These are phyloP conservation scores for Chironex yamaguchii DNA, from an alignment of 30 jellyfish, hydroid and myxozoan genomes.

Conservation along the genomic window DNA sequence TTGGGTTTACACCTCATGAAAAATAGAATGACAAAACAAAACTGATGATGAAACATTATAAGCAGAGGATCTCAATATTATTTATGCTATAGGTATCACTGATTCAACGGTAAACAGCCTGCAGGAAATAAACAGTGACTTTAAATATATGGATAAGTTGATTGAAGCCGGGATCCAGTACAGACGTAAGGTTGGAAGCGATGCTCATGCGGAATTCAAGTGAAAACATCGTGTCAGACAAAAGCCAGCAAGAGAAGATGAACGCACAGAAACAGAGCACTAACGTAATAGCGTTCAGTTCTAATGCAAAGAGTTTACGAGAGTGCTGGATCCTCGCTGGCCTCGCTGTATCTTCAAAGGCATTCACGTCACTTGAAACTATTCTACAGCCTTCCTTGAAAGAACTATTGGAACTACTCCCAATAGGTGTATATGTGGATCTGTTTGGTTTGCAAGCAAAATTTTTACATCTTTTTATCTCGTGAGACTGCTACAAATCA, in stretches of 20 bases:
- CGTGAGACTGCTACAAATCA: too few species aligned
- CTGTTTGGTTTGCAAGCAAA: too few species aligned
- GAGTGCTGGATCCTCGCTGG: constrained; percentile 38
- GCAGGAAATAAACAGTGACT: too few species aligned
- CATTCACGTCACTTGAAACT: too few species aligned
- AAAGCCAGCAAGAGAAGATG: constrained; percentile 19
- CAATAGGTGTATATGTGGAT: too few species aligned
- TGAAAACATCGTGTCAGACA: constrained; percentile 26
- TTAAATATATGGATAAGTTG: too few species aligned
- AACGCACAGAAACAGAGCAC: constrained; percentile 14
- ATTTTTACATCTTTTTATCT: too few species aligned
- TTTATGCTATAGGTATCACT: constrained; percentile 26
- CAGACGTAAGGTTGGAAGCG: constrained; percentile 47
- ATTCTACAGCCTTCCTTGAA: too few species aligned
- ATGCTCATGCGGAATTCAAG: constrained; percentile 27
- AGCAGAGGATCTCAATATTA: constrained; percentile 23
- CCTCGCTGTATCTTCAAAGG: too few species aligned
- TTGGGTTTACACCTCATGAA: constrained; percentile 42
- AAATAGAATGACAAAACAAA: constrained; percentile 20
- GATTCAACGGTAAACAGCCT: constrained; percentile 8
- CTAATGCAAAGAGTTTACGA: constrained; percentile 3
- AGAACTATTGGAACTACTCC: too few species aligned
- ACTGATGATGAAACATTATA: constrained; percentile 43
- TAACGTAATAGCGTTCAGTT: constrained; percentile 4
- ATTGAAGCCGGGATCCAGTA: constrained; percentile 46